Evolutionary conservation across 1,140 invertebrate genomes (phyloP).

Genomic region (Pseudobourletiella spinata): DNA sequence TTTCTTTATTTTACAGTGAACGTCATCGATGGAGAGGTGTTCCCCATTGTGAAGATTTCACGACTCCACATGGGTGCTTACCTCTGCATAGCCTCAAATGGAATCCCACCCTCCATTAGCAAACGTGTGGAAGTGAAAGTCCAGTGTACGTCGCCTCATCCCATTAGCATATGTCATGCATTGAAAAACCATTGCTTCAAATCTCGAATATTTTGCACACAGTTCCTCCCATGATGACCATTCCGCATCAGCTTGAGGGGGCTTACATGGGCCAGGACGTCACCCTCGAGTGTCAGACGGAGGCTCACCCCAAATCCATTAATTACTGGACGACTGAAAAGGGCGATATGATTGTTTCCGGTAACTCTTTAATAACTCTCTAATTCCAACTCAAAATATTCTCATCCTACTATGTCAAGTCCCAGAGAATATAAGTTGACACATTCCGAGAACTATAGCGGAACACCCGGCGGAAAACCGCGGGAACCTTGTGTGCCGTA

Average conservation of each 20-base stretch:
- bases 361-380: conserved; percentile 56
- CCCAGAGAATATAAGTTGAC: background rate
- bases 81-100: conserved; percentile 59
- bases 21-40: conserved; percentile 60
- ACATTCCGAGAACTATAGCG: too few species aligned
- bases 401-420: background rate
- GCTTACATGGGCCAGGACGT: conserved; percentile 73
- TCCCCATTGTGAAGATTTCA: conserved; percentile 70
- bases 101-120: conserved; percentile 50
- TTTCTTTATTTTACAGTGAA: conserved; percentile 52
- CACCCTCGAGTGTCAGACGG: conserved; percentile 68
- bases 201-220: too few species aligned
- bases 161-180: too few species aligned
- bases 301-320: conserved; percentile 78
- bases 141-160: conserved; percentile 62
- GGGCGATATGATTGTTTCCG: conserved; percentile 79
- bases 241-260: conserved; percentile 73
- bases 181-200: too few species aligned
- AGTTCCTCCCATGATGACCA: conserved; percentile 82
- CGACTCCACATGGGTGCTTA: conserved; percentile 81
- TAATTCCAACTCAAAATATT: background rate
- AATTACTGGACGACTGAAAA: conserved; percentile 56
- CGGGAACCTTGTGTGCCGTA: too few species aligned
- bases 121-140: conserved; percentile 78
- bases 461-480: too few species aligned